Percentiles rank a stretch among this genome's conserved stretches.
These are phyloP conservation scores for Diarsia brunnea DNA, from an alignment of 2,888 invertebrate species.

Conservation along the genomic window DNA sequence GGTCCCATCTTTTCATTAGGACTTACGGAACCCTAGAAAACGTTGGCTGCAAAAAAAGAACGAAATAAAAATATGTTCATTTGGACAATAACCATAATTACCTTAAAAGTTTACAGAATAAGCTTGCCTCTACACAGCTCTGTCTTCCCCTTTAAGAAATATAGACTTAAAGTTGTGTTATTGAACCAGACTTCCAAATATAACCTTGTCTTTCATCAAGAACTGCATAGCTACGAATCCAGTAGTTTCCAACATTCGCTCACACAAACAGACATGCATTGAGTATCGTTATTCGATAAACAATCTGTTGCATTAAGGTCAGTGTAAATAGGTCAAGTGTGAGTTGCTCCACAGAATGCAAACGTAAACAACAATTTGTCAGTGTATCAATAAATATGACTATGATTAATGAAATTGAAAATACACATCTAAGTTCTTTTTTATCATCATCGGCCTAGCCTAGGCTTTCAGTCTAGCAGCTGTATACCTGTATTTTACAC, in stretches of 20 bases:
- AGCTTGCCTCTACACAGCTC: not conserved
- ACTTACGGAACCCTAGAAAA: not conserved
- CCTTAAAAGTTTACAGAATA: too few relatives aligned
- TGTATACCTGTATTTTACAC: not conserved
- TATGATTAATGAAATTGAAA: not conserved
- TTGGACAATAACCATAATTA: too few relatives aligned
- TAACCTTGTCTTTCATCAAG: not conserved
- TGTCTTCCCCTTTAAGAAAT: too few relatives aligned
- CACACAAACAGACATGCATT: slow-evolving; percentile 21
- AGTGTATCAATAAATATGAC: slow-evolving; percentile 21
- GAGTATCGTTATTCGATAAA: slow-evolving; percentile 43
- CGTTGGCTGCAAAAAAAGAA: too few relatives aligned
- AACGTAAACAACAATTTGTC: slow-evolving; percentile 51
- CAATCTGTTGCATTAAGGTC: slow-evolving; percentile 57
- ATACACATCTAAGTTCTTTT: not conserved
- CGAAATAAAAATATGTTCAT: too few relatives aligned
- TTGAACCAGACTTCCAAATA: not conserved
- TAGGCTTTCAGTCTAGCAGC: not conserved
- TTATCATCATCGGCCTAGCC: not conserved
- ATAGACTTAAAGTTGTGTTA: not conserved
- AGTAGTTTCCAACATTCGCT: slow-evolving; percentile 21
- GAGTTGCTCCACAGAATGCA: slow-evolving; percentile 44
- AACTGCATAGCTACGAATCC: slow-evolving; percentile 2
- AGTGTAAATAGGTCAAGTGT: slow-evolving; percentile 64
- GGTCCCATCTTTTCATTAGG: not conserved